These are phyloP conservation scores for Heterocephalus glaber DNA, from an alignment of 2,113 vertebrate genomes.

Conservation along the genomic window DNA sequence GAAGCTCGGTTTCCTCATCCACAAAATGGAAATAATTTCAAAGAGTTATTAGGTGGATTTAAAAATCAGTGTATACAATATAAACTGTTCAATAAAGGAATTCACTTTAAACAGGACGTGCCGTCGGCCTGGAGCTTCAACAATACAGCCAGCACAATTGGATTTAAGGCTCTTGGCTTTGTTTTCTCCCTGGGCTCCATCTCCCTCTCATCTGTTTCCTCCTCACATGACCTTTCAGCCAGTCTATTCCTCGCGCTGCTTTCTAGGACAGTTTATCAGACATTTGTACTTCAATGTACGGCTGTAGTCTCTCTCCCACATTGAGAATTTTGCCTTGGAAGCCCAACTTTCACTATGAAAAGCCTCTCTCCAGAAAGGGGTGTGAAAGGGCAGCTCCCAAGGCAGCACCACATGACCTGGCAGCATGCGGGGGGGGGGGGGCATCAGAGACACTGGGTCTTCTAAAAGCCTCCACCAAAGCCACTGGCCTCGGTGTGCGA, in stretches of 20 bases:
- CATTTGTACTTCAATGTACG: neutral
- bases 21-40: neutral
- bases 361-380: neutral
- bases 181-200: neutral
- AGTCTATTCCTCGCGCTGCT: neutral
- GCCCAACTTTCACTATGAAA: neutral
- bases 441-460: neutral
- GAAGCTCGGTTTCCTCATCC: neutral
- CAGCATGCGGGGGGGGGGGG: neutral
- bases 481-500: neutral
- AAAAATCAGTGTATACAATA: neutral
- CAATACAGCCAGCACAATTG: neutral
- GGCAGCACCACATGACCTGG: neutral
- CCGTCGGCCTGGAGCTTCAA: neutral
- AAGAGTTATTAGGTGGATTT: neutral
- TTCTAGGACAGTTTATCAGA: neutral
- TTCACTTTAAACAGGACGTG: neutral
- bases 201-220: fast-evolving
- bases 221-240: neutral
- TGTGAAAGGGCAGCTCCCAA: neutral
- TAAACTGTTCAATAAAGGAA: neutral
- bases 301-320: neutral
- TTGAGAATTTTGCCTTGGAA: neutral
- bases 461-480: neutral
- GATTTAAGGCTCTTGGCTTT: neutral